Percentiles rank a stretch among this genome's conserved stretches.
Evolutionary conservation across 2,113 vertebrate genomes (phyloP).

Genomic region (Gymnocephalus cernua): DNA sequence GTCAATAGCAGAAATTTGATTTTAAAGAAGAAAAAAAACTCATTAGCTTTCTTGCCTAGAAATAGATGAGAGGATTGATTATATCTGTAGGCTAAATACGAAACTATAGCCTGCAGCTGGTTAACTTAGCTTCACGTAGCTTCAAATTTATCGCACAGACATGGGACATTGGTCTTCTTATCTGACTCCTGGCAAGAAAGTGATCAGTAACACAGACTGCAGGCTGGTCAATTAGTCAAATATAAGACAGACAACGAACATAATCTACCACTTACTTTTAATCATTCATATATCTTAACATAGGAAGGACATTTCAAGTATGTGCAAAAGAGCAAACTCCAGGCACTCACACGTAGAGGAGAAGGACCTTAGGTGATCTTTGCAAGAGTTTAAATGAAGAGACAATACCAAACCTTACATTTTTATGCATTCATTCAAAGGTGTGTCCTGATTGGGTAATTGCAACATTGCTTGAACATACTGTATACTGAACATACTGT

Average conservation of each 20-base stretch:
- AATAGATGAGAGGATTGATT: not conserved
- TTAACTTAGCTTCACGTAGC: not conserved
- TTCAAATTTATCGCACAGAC: not conserved
- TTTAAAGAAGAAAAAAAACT: not conserved
- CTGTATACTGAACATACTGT: not conserved
- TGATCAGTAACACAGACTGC: slow-evolving; percentile 7
- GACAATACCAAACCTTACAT: not conserved
- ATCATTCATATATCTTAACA: not conserved
- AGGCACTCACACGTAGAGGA: not conserved
- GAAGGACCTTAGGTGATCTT: not conserved
- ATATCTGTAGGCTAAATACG: not conserved
- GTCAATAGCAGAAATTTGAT: not conserved
- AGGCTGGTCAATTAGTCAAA: slow-evolving; percentile 19
- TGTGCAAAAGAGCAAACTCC: not conserved
- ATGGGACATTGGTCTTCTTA: not conserved
- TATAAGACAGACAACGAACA: slow-evolving; percentile 11
- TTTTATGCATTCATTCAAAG: not conserved
- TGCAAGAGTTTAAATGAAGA: not conserved
- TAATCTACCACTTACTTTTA: not conserved
- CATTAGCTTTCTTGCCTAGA: not conserved
- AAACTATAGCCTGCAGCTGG: not conserved
- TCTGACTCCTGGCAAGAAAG: not conserved
- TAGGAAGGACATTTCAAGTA: not conserved
- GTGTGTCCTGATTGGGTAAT: not conserved
- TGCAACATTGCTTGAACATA: not conserved